phyloP scores from a whole-genome alignment of 2,113 vertebrate species.

The Dascyllus trimaculatus region DNA sequence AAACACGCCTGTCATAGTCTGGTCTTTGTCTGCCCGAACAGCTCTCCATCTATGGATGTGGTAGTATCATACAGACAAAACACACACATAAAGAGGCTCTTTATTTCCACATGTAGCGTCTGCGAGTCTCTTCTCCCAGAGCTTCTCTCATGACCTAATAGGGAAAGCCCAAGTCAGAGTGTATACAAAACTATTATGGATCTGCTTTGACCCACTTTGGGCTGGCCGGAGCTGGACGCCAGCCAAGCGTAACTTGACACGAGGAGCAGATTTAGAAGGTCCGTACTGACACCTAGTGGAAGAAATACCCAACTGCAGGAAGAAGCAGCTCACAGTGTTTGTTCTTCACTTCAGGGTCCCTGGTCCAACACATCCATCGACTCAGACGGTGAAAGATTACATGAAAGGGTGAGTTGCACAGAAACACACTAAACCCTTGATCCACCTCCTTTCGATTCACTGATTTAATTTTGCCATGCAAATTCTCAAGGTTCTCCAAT shows the following conservation, averaged over 20 bases:
- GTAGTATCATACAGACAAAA: constrained; percentile 34
- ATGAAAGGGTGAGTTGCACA: constrained; percentile 80
- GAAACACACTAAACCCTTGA: too few species aligned
- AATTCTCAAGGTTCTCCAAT: neutral
- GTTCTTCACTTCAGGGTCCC: constrained; percentile 69
- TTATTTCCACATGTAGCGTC: constrained; percentile 52
- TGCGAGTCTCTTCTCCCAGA: constrained; percentile 58
- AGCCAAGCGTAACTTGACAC: constrained; percentile 48
- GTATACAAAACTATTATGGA: constrained; percentile 74
- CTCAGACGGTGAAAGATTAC: constrained; percentile 80
- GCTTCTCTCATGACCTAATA: constrained; percentile 77
- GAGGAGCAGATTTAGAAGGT: neutral
- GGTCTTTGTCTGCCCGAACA: constrained; percentile 52
- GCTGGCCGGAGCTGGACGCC: constrained; percentile 46
- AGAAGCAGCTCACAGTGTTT: neutral
- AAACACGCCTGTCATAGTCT: constrained; percentile 43
- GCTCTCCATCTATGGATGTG: constrained; percentile 67
- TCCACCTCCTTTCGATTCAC: too few species aligned
- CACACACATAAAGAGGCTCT: constrained; percentile 55
- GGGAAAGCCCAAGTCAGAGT: constrained; percentile 73
- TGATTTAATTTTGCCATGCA: neutral
- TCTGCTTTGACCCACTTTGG: constrained; percentile 80
- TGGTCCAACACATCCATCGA: constrained; percentile 78
- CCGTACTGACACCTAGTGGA: constrained; percentile 76
- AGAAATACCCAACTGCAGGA: constrained; percentile 27